Evolutionary conservation across 2,888 invertebrate species (phyloP).

Genomic region (Agrochola lychnidis): DNA sequence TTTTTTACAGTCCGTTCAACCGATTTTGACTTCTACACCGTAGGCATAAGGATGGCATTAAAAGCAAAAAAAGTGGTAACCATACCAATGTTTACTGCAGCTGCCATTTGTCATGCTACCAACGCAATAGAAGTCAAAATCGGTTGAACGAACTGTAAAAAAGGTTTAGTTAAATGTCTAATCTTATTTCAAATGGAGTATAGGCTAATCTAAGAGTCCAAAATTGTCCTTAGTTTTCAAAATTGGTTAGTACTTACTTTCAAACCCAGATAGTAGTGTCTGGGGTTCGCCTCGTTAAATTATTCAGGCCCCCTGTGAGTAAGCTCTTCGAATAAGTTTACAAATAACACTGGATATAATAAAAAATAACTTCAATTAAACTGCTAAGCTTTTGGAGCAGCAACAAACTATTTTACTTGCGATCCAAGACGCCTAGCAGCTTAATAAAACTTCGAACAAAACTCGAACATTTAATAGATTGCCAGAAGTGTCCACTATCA

Average conservation of each 20-base stretch:
- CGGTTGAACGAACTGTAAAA: too few relatives aligned
- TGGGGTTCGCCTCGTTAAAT: neutral
- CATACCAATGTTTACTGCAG: too few relatives aligned
- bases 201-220: too few relatives aligned
- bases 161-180: too few relatives aligned
- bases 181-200: too few relatives aligned
- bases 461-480: constrained; percentile 24
- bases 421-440: neutral
- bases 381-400: neutral
- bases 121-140: too few relatives aligned
- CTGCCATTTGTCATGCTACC: too few relatives aligned
- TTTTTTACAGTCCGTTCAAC: too few relatives aligned
- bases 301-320: neutral
- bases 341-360: neutral
- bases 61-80: too few relatives aligned
- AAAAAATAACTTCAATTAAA: constrained; percentile 14
- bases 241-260: neutral
- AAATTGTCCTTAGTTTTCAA: neutral
- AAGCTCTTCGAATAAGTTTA: neutral
- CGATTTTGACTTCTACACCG: too few relatives aligned
- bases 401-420: neutral
- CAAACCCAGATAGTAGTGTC: too few relatives aligned
- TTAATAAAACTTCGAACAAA: constrained; percentile 15
- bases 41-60: too few relatives aligned
- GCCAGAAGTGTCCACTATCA: constrained; percentile 16